Evolutionary conservation across 2,888 invertebrate genomes (phyloP), one percentile per base, ranked within the genome.

Genomic region (Digitonthophagus gazella): DNA sequence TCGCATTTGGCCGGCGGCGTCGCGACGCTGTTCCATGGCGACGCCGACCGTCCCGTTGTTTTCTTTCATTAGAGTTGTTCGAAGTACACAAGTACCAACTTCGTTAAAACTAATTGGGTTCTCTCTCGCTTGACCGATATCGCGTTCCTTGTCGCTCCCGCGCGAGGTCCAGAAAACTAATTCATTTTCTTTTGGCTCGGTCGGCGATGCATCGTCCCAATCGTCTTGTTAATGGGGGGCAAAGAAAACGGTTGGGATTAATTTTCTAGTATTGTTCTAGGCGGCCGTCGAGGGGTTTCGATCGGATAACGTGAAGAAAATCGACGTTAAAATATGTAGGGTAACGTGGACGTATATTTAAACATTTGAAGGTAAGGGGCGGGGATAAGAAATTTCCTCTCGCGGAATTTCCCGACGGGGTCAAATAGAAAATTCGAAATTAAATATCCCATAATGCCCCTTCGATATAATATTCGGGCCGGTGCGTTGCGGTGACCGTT

Each of bases 401-500:
- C 65, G 70, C 28, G 6, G 28, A 64, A 68, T 68, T 67, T 61
- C 56, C 14, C 58, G 68, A 22, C 61, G 68, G 67, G 74, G 74
- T 75, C 75, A 75, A 75, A 75, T 75, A 71, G 76, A 76, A 74
- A 76, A 77, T 77, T 76, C 74, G 73, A 78, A 78, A 80, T 79
- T 79, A 79, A 79, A 78, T 78, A 78, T 78, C 78, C 78, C 77
- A 78, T 77, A 78, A 78, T 77, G 78, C 77, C 71, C 76, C 79
- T 80, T 78, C 79, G 77, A 79, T 80, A 80, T 80, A 79, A 80
- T 79, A 79, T 81, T 79, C 76, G 79, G 75, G 76, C 75, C 76
- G 76, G 76, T 76, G 78, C 77, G 78, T 78, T 80, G 80, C 78
- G 80, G 80, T 78, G 79, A 80, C 79, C 80, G 80, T 79, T 81